phyloP scores from a whole-genome alignment of 2,888 invertebrate species.

The Lutraria lutraria region DNA sequence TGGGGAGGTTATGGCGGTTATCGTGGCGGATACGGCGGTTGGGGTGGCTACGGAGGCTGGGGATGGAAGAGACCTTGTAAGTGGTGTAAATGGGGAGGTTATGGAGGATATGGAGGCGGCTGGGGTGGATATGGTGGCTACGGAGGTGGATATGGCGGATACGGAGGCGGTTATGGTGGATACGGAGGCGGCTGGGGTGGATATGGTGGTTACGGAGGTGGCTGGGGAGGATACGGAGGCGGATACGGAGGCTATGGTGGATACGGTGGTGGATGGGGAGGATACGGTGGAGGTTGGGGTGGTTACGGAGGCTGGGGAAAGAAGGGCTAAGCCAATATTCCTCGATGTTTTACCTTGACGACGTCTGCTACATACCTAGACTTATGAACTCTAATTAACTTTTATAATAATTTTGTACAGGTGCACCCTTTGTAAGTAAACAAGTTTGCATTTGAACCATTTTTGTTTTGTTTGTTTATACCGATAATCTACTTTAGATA shows the following conservation, averaged over 20 bases:
- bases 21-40: constrained; percentile 29
- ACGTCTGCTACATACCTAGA: not conserved
- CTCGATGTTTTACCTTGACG: not conserved
- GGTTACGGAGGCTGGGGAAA: not conserved
- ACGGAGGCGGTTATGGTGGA: not conserved
- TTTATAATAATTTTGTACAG: not conserved
- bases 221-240: not conserved
- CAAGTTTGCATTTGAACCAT: not conserved
- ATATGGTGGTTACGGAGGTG: not conserved
- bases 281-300: not conserved
- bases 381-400: not conserved
- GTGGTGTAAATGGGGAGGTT: not conserved
- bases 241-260: not conserved
- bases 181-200: not conserved
- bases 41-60: no score
- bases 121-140: constrained; percentile 1
- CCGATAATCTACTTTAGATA: no score
- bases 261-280: not conserved
- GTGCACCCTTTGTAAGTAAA: not conserved
- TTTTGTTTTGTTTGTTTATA: no score
- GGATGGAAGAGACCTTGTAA: not conserved
- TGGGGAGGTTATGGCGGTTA: constrained; percentile 28
- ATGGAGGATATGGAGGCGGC: not conserved
- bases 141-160: not conserved
- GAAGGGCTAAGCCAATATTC: not conserved